These are phyloP conservation scores for Agrochola lychnidis DNA, from an alignment of 2,888 invertebrate species.

Conservation along the genomic window DNA sequence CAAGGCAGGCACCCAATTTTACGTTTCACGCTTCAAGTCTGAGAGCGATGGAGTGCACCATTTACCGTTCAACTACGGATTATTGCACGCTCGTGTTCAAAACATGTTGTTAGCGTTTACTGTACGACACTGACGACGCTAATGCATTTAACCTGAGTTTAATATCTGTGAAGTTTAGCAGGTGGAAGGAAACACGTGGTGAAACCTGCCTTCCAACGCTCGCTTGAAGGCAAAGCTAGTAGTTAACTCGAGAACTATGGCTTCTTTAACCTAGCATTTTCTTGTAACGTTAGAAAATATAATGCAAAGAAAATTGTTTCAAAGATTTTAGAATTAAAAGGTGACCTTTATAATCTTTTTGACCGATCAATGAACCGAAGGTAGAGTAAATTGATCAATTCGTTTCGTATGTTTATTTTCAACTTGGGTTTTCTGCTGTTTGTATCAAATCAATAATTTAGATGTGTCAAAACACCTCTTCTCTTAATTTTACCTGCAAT, in stretches of 20 bases:
- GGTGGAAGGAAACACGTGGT: background rate
- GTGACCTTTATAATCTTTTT: background rate
- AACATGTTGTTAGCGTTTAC: constrained; percentile 30
- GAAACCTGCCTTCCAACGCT: constrained; percentile 15
- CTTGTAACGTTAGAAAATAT: background rate
- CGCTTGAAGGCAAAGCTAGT: constrained; percentile 1
- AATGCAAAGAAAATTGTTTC: background rate
- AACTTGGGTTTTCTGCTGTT: no score
- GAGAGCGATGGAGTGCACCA: constrained; percentile 44
- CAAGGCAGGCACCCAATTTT: constrained; percentile 34
- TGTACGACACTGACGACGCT: constrained; percentile 19
- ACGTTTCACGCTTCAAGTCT: constrained; percentile 27
- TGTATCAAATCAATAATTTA: background rate
- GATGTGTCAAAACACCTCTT: background rate
- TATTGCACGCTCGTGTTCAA: constrained; percentile 47
- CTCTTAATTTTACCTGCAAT: background rate
- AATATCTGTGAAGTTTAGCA: constrained; percentile 36
- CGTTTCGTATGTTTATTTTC: background rate
- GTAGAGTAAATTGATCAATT: background rate
- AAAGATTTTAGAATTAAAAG: background rate
- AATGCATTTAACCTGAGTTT: constrained; percentile 32
- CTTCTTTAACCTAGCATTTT: constrained; percentile 27
- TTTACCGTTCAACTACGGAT: constrained; percentile 46
- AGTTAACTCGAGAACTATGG: constrained; percentile 19
- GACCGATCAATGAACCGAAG: background rate